Conservation (phyloP, 2,797 vertebrate genomes). For the Alauda arvensis region DNA sequence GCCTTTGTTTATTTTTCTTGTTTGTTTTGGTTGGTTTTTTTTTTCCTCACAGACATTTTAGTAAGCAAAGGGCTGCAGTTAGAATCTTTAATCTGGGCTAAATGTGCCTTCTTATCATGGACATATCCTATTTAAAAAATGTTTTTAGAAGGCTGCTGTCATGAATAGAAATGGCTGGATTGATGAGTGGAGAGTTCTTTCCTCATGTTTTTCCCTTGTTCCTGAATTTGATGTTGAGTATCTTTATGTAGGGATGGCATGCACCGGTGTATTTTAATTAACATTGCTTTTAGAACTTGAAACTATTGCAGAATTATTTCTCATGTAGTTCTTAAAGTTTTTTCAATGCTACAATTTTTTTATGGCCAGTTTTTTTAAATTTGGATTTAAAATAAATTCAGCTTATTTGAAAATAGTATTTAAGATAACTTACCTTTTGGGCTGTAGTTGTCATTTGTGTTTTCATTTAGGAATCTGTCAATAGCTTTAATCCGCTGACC, state of each 20-base stretch:
- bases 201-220: background rate
- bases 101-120: background rate
- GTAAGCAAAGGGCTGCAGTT: background rate
- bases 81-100: background rate
- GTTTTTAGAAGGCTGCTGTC: background rate
- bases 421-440: background rate
- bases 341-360: background rate
- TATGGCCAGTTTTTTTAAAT: background rate
- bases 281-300: background rate
- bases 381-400: background rate
- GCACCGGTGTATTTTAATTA: background rate
- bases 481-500: conserved; percentile 77
- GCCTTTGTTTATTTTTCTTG: background rate
- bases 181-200: background rate
- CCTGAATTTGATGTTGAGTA: background rate
- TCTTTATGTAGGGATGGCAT: background rate
- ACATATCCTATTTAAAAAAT: background rate
- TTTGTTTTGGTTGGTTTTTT: background rate
- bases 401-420: background rate
- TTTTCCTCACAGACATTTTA: background rate
- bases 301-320: background rate
- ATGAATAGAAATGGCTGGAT: background rate
- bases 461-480: conserved; percentile 73
- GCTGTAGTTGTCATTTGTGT: conserved; percentile 15
- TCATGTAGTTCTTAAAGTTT: background rate